Percentiles rank a stretch among this genome's conserved stretches.
phyloP scores from a whole-genome alignment of 37 sponge, comb jelly and placozoan genomes.

The Petrosia ficiformis region DNA sequence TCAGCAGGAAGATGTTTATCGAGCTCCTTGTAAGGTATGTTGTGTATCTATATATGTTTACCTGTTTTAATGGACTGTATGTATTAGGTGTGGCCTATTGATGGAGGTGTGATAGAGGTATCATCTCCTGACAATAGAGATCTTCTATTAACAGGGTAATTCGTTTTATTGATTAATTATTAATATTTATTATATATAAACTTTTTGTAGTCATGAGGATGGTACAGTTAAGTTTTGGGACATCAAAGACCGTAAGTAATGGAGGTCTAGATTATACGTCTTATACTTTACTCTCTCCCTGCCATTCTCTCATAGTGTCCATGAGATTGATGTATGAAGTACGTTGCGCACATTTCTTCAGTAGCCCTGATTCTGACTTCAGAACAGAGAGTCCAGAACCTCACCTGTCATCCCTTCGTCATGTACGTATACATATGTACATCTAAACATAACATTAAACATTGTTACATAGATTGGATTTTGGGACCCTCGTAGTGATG shows the following conservation, averaged over 20 bases:
- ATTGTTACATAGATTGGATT: conserved; percentile 44
- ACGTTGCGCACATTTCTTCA: conserved; percentile 32
- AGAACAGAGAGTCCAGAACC: conserved; percentile 10
- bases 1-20: conserved; percentile 53
- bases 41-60: neutral
- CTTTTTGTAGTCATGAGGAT: conserved; percentile 81
- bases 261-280: neutral
- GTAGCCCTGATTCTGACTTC: conserved; percentile 38
- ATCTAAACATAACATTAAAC: neutral
- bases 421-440: neutral
- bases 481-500: conserved; percentile 85
- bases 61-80: neutral
- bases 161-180: neutral
- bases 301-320: too few relatives aligned
- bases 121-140: conserved; percentile 23
- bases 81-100: conserved; percentile 67
- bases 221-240: conserved; percentile 97
- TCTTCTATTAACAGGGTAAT: conserved; percentile 55
- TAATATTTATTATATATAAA: neutral
- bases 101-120: conserved; percentile 59
- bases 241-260: conserved; percentile 58
- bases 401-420: conserved; percentile 9
- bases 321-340: conserved; percentile 36
- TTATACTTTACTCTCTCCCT: too few relatives aligned
- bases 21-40: conserved; percentile 32